Percentiles rank a stretch among this genome's conserved stretches.
Evolutionary conservation across 2,113 vertebrate genomes (phyloP).

Genomic region (Clarias macrocephalus): DNA sequence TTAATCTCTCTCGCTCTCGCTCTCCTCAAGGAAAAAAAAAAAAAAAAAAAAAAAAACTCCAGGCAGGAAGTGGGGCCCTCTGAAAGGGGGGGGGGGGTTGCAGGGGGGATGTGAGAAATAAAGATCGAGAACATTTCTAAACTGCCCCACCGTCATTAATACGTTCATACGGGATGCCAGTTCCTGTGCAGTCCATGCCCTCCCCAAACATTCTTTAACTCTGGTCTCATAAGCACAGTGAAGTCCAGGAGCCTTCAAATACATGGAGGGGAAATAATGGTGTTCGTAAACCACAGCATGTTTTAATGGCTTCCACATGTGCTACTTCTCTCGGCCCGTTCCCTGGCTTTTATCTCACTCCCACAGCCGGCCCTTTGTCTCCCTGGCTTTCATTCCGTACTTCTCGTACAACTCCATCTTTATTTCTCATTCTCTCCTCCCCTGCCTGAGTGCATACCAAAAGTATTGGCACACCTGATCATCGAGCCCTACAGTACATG

Average conservation of each 20-base stretch:
- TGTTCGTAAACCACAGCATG: conserved; percentile 87
- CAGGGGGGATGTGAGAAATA: conserved; percentile 80
- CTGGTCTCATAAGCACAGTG: not conserved
- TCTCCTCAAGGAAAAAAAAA: conserved; percentile 65
- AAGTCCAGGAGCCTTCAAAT: conserved; percentile 38
- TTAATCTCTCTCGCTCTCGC: conserved; percentile 84
- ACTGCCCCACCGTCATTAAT: not conserved
- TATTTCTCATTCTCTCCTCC: conserved; percentile 37
- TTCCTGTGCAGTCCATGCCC: not conserved
- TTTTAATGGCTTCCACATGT: conserved; percentile 99
- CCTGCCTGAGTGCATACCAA: conserved; percentile 43
- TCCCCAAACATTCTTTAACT: not conserved
- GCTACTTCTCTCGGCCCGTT: conserved; percentile 60
- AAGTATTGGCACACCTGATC: not conserved
- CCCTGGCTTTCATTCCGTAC: conserved; percentile 57
- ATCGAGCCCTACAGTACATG: not conserved
- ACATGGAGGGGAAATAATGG: conserved; percentile 83
- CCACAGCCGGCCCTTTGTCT: conserved; percentile 57
- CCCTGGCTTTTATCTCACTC: not conserved
- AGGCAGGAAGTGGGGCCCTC: conserved; percentile 99
- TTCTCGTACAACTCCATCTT: conserved; percentile 39
- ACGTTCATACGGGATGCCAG: not conserved
- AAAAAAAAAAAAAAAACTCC: conserved; percentile 72
- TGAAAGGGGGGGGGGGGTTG: conserved; percentile 86
- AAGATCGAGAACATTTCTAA: conserved; percentile 57